Conservation (phyloP, 1,140 invertebrate genomes). For the Cheumatopsyche charites region DNA sequence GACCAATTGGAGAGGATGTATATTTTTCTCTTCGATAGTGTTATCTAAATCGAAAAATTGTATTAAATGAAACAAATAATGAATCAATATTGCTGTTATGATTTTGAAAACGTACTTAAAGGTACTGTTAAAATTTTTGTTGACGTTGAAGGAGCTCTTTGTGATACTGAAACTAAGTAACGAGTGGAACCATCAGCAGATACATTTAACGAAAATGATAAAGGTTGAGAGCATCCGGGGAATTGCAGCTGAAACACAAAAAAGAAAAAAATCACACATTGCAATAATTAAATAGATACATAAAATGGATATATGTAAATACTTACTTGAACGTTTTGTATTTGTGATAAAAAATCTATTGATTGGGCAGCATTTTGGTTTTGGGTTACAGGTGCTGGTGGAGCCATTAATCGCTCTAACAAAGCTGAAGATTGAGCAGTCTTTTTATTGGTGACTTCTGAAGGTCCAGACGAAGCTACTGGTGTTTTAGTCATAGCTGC, state of each 20-base stretch:
- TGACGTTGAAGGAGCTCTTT: conserved; percentile 34
- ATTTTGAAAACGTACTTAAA: conserved; percentile 62
- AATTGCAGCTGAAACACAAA: conserved; percentile 70
- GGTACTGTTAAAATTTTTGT: conserved; percentile 61
- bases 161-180: conserved; percentile 54
- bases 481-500: conserved; percentile 67
- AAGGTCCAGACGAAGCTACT: conserved; percentile 52
- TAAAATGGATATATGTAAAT: conserved; percentile 1
- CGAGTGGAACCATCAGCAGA: conserved; percentile 59
- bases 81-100: too few species aligned
- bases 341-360: conserved; percentile 71
- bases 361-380: conserved; percentile 67
- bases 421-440: conserved; percentile 55
- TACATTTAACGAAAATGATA: conserved; percentile 77
- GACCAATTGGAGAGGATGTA: conserved; percentile 36
- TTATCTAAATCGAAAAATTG: too few species aligned
- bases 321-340: conserved; percentile 77
- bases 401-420: conserved; percentile 56
- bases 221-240: conserved; percentile 76
- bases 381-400: conserved; percentile 52
- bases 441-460: conserved; percentile 51
- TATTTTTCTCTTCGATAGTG: too few species aligned
- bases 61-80: too few species aligned
- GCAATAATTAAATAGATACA: not conserved
- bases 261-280: conserved; percentile 6